Conservation (phyloP, 2,888 invertebrate genomes). For the Adela reaumurella region DNA sequence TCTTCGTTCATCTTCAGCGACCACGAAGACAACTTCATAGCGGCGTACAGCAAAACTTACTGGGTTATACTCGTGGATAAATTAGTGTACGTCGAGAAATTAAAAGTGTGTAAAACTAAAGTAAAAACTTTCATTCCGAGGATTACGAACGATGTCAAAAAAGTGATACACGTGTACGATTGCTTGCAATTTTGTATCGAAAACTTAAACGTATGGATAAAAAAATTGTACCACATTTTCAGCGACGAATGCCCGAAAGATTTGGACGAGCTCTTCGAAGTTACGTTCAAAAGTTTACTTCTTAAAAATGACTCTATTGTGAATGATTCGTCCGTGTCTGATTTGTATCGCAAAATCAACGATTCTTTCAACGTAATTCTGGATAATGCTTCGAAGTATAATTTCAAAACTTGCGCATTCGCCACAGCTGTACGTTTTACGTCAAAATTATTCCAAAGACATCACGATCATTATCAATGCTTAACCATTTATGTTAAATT, state of each 20-base stretch:
- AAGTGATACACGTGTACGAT: slow-evolving; percentile 28
- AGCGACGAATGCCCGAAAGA: slow-evolving; percentile 19
- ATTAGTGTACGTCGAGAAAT: slow-evolving; percentile 27
- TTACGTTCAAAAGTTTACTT: slow-evolving; percentile 24
- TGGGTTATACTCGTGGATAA: slow-evolving; percentile 36
- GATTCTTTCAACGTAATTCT: slow-evolving; percentile 31
- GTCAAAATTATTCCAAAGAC: slow-evolving; percentile 21
- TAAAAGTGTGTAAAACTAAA: slow-evolving; percentile 21
- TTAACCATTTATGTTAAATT: slow-evolving; percentile 31
- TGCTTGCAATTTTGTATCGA: slow-evolving; percentile 25
- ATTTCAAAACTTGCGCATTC: slow-evolving; percentile 21
- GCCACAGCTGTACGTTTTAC: slow-evolving; percentile 17
- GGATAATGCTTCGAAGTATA: slow-evolving; percentile 25
- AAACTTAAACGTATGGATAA: slow-evolving; percentile 25
- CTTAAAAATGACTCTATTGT: slow-evolving; percentile 22
- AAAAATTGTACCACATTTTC: slow-evolving; percentile 30
- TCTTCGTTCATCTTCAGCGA: slow-evolving; percentile 37
- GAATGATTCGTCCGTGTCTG: slow-evolving; percentile 21
- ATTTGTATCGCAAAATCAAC: slow-evolving; percentile 29
- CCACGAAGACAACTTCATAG: slow-evolving; percentile 21
- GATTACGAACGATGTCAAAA: slow-evolving; percentile 25
- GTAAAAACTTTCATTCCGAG: slow-evolving; percentile 26
- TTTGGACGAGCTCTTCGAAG: slow-evolving; percentile 19
- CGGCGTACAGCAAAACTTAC: slow-evolving; percentile 35
- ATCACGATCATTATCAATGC: slow-evolving; percentile 15